Evolutionary conservation across 2,888 invertebrate genomes (phyloP), one percentile per base, ranked within the genome.

Genomic region (Drosophila peninsularis): DNA sequence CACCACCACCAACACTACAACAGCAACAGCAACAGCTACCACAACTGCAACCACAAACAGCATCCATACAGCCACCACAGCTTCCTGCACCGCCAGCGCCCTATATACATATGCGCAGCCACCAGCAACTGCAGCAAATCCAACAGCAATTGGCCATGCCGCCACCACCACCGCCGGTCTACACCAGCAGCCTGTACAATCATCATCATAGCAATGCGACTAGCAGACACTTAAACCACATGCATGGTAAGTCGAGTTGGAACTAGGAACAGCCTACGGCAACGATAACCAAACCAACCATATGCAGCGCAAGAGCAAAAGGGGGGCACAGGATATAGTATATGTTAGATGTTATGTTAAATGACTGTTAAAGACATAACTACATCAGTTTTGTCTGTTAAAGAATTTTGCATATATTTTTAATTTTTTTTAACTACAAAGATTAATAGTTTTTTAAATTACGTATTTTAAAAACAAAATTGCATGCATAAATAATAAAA

Each of bases 241-340:
- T 90, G 82, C 91, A 91, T 80, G 90, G 90, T 90, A 91, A 90
- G 90, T 86, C 64, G 19, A 42, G 45, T 39, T 5, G 17, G 0
- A 13, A 21, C 6, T 13, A 1, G 9, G 5, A 2, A 24, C 14
- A 27, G 24, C 13, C 32, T 14, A 13, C n/a, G 39, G 32, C 62
- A 37, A 47, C 53, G 45, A 53, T 39, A 55, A 61, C 52, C 74
- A 62, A 77, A 49, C 37, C 72, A 54, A 57, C 64, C 65, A 47
- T 36, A 50, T 66, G 66, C 71, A 66, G 52, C 49, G 49, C 56
- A 61, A 65, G 49, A 21, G 27, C 52, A 34, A 65, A 27, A 11
- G 50, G 39, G 39, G 24, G 19, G 21, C 14, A 27, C n/a, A 21
- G 37, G 0, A 27, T 11, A 21, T 39, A 39, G 13, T 6, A 19